phyloP scores from a whole-genome alignment of 2,113 vertebrate genomes.

The Pogona vitticeps region DNA sequence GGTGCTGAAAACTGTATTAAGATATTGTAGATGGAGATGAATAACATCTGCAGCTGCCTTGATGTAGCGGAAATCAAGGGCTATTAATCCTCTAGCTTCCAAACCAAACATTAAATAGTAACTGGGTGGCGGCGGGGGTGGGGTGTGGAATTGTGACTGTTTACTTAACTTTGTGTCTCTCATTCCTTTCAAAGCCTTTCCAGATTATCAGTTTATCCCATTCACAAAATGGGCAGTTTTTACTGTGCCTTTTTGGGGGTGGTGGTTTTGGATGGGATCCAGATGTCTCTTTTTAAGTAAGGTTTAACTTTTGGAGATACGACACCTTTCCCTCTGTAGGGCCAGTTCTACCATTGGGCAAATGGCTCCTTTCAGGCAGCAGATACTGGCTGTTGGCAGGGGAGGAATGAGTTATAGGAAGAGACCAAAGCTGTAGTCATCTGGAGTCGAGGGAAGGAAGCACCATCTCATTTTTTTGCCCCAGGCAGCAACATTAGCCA shows the following conservation, averaged over 20 bases:
- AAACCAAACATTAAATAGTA: not conserved
- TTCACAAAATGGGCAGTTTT: not conserved
- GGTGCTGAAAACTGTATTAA: slow-evolving; percentile 15
- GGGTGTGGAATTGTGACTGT: not conserved
- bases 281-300: not conserved
- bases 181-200: not conserved
- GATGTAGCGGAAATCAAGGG: not conserved
- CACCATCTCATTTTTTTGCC: too few species aligned
- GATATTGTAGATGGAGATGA: not conserved
- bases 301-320: not conserved
- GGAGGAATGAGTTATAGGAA: not conserved
- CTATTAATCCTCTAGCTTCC: not conserved
- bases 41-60: not conserved
- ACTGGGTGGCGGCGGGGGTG: rapidly evolving
- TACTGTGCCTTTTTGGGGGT: not conserved
- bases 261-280: not conserved
- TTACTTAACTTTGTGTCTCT: not conserved
- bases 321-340: not conserved
- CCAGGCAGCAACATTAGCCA: too few species aligned
- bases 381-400: not conserved
- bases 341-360: too few species aligned
- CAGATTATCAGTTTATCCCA: not conserved
- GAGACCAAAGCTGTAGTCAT: not conserved
- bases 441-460: not conserved
- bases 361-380: not conserved